Evolutionary conservation across 2,113 vertebrate species (phyloP), one percentile per base, ranked within the genome.

Genomic region (Brachirus orientalis): DNA sequence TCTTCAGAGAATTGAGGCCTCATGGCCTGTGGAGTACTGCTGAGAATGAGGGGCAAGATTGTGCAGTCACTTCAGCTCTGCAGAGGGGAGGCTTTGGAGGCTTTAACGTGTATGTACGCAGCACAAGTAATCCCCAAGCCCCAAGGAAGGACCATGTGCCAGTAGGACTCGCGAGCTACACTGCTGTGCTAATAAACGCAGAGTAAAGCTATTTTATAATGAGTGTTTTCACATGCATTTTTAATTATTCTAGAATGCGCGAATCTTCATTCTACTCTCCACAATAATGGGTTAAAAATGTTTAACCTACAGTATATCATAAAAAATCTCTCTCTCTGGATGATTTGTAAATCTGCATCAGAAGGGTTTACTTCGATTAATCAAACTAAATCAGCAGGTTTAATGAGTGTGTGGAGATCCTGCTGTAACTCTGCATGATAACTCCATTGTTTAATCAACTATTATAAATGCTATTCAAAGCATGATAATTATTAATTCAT

Each of bases 61-160:
- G 79, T 80, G 82, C 82, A 88, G 84, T 89, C 84, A 83, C 81
- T 87, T 84, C 66, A 84, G 80, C 67, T 75, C 79, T 84, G 83
- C 43, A 60, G 83, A 84, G 86, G 83, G 72, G 41, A 82, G 77
- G 88, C 60, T 88, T 88, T 90, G 82, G 81, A 84, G 74, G 85
- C 69, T 85, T 77, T 79, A 82, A 83, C 56, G 69, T 85, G 84
- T 75, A 13, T 10, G 12, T 43, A 79, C 36, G 77, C 81, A 77
- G 83, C 68, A 72, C 77, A 85, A 86, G 84, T 90, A 87, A 91
- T 89, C 83, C 77, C 72, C 56, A 4, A 67, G 78, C 82, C 86
- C 61, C 77, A 19, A 86, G 76, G 82, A 69, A 51, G 63, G 53
- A 70, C 53, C 72, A 56, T 36, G 57, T 70, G 76, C 76, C 62